phyloP scores from a whole-genome alignment of 1,140 invertebrate genomes.

The Cyclina sinensis region DNA sequence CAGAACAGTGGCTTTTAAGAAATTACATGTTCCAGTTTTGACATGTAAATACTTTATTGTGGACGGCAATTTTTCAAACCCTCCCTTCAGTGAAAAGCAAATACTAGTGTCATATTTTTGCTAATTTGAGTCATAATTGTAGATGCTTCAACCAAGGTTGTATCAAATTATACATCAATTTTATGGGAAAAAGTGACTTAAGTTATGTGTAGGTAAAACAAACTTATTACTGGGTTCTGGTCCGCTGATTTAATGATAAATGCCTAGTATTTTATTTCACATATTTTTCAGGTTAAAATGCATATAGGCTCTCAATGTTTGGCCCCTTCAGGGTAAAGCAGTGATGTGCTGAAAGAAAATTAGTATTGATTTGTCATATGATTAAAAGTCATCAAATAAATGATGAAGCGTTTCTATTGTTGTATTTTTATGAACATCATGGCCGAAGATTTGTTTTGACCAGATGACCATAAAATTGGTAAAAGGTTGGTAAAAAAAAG shows the following conservation, averaged over 20 bases:
- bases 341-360: background rate
- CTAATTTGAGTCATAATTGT: slow-evolving; percentile 25
- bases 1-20: too few relatives aligned
- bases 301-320: background rate
- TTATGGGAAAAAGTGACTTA: slow-evolving; percentile 10
- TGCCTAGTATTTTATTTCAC: slow-evolving; percentile 3
- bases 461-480: too few relatives aligned
- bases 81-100: background rate
- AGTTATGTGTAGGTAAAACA: background rate
- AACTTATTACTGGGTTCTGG: background rate
- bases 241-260: background rate
- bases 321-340: background rate
- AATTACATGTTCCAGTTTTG: background rate
- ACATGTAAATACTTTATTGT: background rate
- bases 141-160: background rate
- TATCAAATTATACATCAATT: slow-evolving; percentile 20
- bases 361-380: background rate
- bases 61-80: background rate
- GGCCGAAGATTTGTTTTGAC: too few relatives aligned
- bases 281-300: background rate
- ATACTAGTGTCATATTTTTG: slow-evolving; percentile 23
- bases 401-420: too few relatives aligned
- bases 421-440: too few relatives aligned
- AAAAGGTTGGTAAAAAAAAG: too few relatives aligned
- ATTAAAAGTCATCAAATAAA: background rate